phyloP scores from a whole-genome alignment of 2,797 vertebrate species.

The Cryptoblepharus egeriae region DNA sequence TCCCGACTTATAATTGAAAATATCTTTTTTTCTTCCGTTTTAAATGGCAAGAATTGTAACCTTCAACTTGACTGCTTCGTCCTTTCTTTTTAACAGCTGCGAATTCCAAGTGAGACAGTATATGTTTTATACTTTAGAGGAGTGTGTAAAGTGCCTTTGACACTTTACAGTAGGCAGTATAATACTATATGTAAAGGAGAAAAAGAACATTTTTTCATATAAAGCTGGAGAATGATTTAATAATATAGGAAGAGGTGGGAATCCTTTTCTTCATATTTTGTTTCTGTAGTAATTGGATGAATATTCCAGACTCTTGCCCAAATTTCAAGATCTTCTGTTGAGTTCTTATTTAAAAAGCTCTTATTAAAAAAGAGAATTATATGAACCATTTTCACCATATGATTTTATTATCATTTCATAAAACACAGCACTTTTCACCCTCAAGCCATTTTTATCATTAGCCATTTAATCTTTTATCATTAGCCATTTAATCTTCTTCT shows the following conservation, averaged over 20 bases:
- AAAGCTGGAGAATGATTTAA: constrained; percentile 40
- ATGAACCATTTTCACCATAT: neutral
- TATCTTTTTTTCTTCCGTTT: constrained; percentile 24
- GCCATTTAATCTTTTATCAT: constrained; percentile 4
- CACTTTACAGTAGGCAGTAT: constrained; percentile 41
- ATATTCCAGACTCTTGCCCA: constrained; percentile 31
- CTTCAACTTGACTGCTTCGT: constrained; percentile 61
- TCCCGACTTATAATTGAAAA: constrained; percentile 75
- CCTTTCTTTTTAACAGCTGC: constrained; percentile 52
- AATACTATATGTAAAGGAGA: constrained; percentile 26
- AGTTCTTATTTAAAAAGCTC: too few species aligned
- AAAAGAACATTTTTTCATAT: constrained; percentile 11
- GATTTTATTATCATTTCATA: constrained; percentile 11
- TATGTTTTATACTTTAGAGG: constrained; percentile 52
- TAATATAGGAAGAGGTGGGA: neutral
- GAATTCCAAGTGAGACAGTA: constrained; percentile 47
- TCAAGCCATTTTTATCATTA: neutral
- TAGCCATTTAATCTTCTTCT: constrained; percentile 15
- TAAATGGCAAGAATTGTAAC: constrained; percentile 59
- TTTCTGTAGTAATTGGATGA: constrained; percentile 29
- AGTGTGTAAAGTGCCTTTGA: constrained; percentile 53
- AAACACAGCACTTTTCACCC: constrained; percentile 19
- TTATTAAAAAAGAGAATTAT: constrained; percentile 32
- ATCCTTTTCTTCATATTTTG: constrained; percentile 6
- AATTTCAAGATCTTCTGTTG: constrained; percentile 20